Evolutionary conservation across 2,113 vertebrate genomes (phyloP), one percentile per base, ranked within the genome.

Genomic region (Aegithalos caudatus): DNA sequence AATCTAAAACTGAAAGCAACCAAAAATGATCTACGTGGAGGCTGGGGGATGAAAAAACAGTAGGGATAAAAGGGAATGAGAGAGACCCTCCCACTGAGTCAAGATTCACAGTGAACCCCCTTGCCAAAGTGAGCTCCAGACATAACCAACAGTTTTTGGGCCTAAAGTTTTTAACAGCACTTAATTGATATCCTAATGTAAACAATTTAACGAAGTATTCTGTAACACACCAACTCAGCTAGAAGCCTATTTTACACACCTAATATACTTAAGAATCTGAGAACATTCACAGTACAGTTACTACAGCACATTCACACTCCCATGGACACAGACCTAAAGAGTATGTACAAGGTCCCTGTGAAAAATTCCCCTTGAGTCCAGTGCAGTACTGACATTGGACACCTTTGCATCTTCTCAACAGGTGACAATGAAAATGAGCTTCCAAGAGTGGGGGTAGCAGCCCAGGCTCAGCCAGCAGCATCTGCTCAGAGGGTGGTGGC

Each of bases 331-430:
- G 27, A 18, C 21, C 25, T 22, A 6, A 20, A 9, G 35, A 17
- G 9, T 3, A 7, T 19, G 31, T 27, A 27, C 18, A 11, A 18
- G 35, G 66, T 15, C 3, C 14, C 28, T 38, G 45, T 27, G 58
- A 33, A 57, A 10, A 23, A 37, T 22, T 5, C 25, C 40, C 57
- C 25, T 48, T 0, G 0, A 19, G 31, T 35, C 72, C 29, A 79
- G 8, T 33, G 33, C 21, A 44, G 37, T 16, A 1, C 40, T 31
- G 6, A 12, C 9, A 1, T 64, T 0, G 1, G 7, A 28, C 42
- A 42, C 42, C 31, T 80, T 56, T 88, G 42, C 58, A 42, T 35
- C 21, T 71, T 42, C 48, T 35, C 74, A 56, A 9, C 42, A 48
- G n/a, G 35, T 56, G 66, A 14, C 72, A 42, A 25, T 31, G 71